Evolutionary conservation across 2,888 invertebrate species (phyloP), one percentile per base, ranked within the genome.

Genomic region (Amitus sp.): DNA sequence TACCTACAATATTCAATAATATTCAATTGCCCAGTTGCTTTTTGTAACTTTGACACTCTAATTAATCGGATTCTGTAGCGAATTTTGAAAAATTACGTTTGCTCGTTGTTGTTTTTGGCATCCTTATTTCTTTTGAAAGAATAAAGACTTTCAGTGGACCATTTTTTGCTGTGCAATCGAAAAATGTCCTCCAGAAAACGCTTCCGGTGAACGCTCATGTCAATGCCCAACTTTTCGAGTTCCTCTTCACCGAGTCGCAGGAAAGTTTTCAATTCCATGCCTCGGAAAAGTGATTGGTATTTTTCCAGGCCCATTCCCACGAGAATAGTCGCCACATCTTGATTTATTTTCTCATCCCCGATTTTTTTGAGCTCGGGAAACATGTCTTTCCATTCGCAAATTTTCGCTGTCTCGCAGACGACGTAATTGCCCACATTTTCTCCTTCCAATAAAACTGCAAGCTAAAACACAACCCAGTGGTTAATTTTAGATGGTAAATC

Each of bases 221-320:
- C 80, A 13, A 90, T 83, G 28, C 88, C 89, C 30, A 89, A 68
- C 48, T 82, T 74, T 40, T 83, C 73, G 76, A 91, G 83, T 70
- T 87, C 86, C 0, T 84, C 75, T 43, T 89, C 87, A 66, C 86
- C 84, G 34, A 88, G 70, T 30, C 86, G 80, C 2, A 90, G 73
- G 69, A 90, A 88, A 1, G 83, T 82, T 53, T 84, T 82, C 15
- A 90, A 80, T 72, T 83, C 83, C 62, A 89, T 84, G 6, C 84
- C 82, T 47, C 82, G 70, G 63, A 90, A 85, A 1, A 82, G 48
- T 1, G 82, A 72, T 1, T 82, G 79, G 23, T 88, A 79, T 28
- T 79, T 78, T 66, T 87, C 87, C 70, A 88, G 86, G 59, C 84
- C 85, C 85, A 88, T 87, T 1, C 88, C 88, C 67, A 85, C 84